Conservation (phyloP, 2,888 invertebrate species). For the Drosophila demipolita region DNA sequence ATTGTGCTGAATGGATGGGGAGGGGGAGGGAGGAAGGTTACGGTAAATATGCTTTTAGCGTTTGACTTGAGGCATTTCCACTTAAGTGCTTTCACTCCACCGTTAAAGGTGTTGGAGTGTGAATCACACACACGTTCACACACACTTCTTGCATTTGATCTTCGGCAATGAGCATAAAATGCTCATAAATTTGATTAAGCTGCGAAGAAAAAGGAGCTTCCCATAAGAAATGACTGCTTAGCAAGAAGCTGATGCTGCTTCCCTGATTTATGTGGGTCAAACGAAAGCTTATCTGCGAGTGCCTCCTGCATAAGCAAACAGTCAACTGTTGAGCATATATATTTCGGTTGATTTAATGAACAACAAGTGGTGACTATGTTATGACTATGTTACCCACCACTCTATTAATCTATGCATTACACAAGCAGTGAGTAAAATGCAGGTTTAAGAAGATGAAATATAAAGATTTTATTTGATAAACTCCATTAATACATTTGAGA, state of each 20-base stretch:
- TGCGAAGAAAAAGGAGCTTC: slow-evolving; percentile 24
- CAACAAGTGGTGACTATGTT: neutral
- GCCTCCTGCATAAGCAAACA: slow-evolving; percentile 25
- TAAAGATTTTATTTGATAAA: neutral
- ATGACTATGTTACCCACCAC: neutral
- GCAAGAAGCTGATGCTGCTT: slow-evolving; percentile 1
- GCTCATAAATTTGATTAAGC: slow-evolving; percentile 76
- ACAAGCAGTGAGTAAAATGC: neutral
- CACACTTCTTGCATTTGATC: slow-evolving; percentile 74
- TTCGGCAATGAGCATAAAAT: slow-evolving; percentile 69
- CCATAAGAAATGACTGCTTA: neutral
- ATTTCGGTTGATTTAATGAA: slow-evolving; percentile 6
- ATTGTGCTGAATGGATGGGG: slow-evolving; percentile 3
- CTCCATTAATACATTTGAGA: neutral
- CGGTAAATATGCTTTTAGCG: slow-evolving; percentile 71
- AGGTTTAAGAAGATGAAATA: neutral
- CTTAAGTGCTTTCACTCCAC: slow-evolving; percentile 73
- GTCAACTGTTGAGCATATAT: neutral
- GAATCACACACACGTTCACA: slow-evolving; percentile 52
- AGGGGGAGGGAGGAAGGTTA: slow-evolving; percentile 39
- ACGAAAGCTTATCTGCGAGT: slow-evolving; percentile 16
- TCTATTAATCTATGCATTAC: neutral
- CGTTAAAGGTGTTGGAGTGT: slow-evolving; percentile 69
- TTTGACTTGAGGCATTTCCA: slow-evolving; percentile 77
- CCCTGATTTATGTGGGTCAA: slow-evolving; percentile 55